Conservation (phyloP, 2,797 vertebrate species). For the Myotis findleyi region DNA sequence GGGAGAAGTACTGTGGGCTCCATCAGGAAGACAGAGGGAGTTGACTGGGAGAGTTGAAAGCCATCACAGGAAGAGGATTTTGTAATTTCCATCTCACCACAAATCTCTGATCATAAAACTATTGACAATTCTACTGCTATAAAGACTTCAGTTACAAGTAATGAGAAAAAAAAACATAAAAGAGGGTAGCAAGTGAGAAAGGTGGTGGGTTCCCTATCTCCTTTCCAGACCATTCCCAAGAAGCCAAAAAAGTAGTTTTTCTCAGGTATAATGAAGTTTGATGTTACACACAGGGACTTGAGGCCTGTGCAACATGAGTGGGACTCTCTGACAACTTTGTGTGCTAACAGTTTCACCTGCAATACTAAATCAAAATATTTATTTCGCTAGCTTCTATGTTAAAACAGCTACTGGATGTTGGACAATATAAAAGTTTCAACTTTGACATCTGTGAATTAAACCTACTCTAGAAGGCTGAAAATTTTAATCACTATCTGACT, state of each 20-base stretch:
- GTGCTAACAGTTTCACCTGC: neutral
- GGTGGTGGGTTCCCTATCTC: neutral
- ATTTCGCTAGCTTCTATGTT: constrained; percentile 48
- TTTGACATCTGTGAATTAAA: constrained; percentile 53
- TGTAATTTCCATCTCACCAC: neutral
- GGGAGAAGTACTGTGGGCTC: neutral
- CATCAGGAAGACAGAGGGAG: neutral
- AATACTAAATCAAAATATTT: constrained; percentile 36
- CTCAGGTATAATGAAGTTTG: neutral
- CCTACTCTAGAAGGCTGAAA: constrained; percentile 29
- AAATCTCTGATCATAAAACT: neutral
- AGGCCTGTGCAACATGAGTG: neutral
- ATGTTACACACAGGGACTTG: neutral
- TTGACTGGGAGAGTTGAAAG: neutral
- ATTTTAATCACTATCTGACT: constrained; percentile 25
- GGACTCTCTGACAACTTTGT: neutral
- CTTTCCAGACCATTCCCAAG: neutral
- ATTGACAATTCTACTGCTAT: neutral
- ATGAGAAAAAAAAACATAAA: constrained; percentile 2
- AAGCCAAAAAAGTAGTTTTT: constrained; percentile 6
- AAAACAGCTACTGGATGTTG: constrained; percentile 1
- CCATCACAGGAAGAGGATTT: neutral
- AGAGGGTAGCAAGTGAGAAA: neutral
- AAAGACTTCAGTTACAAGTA: neutral
- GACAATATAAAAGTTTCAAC: constrained; percentile 23